phyloP scores from a whole-genome alignment of 2,113 vertebrate species.

The Myrmecobius fasciatus region DNA sequence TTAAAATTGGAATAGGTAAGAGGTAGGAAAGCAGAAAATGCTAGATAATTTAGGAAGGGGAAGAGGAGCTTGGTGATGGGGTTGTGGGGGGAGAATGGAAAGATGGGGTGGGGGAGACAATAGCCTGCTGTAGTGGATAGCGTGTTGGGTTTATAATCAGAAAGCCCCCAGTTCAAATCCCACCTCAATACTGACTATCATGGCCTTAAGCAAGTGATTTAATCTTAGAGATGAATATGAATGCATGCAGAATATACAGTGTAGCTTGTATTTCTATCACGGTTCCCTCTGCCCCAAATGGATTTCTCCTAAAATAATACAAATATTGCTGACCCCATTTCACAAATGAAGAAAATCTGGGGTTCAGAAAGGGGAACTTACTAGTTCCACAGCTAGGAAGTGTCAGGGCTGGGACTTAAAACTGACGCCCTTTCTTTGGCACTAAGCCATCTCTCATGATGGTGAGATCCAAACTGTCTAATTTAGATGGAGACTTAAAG shows the following conservation, averaged over 20 bases:
- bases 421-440: not conserved
- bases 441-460: not conserved
- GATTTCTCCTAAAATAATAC: not conserved
- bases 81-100: not conserved
- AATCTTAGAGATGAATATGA: too few relatives aligned
- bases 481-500: not conserved
- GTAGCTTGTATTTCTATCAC: not conserved
- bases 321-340: not conserved
- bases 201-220: not conserved
- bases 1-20: not conserved
- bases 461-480: not conserved
- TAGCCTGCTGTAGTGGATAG: not conserved
- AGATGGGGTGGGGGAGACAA: too few relatives aligned
- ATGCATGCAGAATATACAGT: not conserved
- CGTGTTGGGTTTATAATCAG: not conserved
- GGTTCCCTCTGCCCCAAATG: not conserved
- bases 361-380: not conserved
- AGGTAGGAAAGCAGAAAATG: not conserved
- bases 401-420: not conserved
- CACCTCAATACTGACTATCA: not conserved
- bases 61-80: not conserved
- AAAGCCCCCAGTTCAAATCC: not conserved
- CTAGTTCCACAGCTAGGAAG: not conserved
- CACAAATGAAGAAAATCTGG: not conserved
- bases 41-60: not conserved